Conservation (phyloP, 2,113 vertebrate species). For the Puffinus mauretanicus region DNA sequence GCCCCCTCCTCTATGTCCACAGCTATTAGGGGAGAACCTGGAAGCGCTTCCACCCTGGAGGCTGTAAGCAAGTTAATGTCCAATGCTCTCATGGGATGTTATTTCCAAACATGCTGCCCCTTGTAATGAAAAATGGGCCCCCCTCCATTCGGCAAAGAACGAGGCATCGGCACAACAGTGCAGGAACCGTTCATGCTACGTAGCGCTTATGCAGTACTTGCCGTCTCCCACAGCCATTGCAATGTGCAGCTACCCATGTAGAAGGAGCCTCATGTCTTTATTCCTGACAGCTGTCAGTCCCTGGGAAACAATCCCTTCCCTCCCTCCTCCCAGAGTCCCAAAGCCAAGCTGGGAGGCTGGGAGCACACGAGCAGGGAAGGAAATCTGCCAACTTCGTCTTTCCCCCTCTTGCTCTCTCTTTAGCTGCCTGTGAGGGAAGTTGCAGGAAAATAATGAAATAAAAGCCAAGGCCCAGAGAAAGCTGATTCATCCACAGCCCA, state of each 20-base stretch:
- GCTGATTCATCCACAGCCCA: constrained; percentile 73
- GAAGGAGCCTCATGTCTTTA: neutral
- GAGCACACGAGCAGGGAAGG: neutral
- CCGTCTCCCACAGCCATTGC: neutral
- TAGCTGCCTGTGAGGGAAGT: constrained; percentile 42
- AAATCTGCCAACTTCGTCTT: constrained; percentile 11
- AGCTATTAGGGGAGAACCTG: neutral
- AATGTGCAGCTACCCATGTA: neutral
- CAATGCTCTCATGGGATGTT: neutral
- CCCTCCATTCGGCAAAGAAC: neutral
- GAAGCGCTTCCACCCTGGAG: neutral
- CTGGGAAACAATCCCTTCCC: constrained; percentile 6
- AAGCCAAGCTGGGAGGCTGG: constrained; percentile 9
- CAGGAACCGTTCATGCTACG: neutral
- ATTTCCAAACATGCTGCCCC: neutral
- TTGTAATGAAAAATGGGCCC: neutral
- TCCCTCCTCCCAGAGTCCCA: neutral
- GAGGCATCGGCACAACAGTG: neutral
- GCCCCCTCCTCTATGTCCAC: neutral
- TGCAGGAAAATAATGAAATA: constrained; percentile 70
- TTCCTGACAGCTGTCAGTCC: constrained; percentile 20
- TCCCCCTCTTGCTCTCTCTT: constrained; percentile 20
- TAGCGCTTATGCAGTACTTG: neutral
- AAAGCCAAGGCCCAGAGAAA: constrained; percentile 71
- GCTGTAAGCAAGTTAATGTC: neutral